A percentile compares a stretch with the other conserved stretches of the same genome.
Conservation (phyloP, 1,140 invertebrate species). For the Meloidogyne hapla region DNA sequence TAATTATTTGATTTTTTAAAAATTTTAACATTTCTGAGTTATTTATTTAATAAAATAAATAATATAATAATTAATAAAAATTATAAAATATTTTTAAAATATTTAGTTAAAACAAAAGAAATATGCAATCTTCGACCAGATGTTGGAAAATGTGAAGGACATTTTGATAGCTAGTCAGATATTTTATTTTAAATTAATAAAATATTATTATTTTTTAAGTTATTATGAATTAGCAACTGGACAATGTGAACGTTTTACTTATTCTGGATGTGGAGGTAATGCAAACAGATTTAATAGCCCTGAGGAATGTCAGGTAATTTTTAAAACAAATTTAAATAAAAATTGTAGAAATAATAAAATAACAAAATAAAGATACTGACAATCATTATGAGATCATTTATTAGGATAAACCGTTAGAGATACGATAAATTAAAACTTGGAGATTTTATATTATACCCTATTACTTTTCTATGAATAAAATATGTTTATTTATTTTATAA, state of each 20-base stretch:
- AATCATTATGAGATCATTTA: too few species aligned
- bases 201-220: constrained; percentile 16
- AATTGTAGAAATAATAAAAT: too few species aligned
- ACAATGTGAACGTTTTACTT: constrained; percentile 63
- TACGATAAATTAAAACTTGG: too few species aligned
- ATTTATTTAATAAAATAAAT: constrained; percentile 31
- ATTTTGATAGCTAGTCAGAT: constrained; percentile 73
- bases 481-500: background rate
- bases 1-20: constrained; percentile 12
- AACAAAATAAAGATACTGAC: too few species aligned
- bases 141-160: constrained; percentile 55
- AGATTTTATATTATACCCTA: too few species aligned
- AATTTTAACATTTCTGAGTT: background rate
- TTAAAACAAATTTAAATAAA: too few species aligned
- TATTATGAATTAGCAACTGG: constrained; percentile 59
- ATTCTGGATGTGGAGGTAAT: constrained; percentile 81
- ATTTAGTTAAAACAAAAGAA: constrained; percentile 51
- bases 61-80: too few species aligned
- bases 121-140: constrained; percentile 59
- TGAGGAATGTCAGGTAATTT: constrained; percentile 77
- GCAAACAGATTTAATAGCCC: constrained; percentile 77
- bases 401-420: too few species aligned
- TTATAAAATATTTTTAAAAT: constrained; percentile 20
- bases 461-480: too few species aligned
- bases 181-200: constrained; percentile 58